Base-by-base conservation (phyloP, 2,113 vertebrate species). In the Macaca mulatta region DNA sequence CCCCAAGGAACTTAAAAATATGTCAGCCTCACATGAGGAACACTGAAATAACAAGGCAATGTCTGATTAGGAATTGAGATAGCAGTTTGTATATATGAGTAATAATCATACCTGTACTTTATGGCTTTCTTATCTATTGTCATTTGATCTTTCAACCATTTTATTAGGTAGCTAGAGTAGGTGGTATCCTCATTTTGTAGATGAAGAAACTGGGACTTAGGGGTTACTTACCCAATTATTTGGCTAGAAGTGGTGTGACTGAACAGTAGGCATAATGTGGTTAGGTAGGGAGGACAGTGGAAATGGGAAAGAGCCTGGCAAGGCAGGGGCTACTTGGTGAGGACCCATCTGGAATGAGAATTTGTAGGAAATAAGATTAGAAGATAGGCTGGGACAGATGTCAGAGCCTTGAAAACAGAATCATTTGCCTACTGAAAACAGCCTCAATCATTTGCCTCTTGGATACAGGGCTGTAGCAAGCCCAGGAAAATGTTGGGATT, bases 11-110 rank as follows among this genome's bases (percentile, higher is more conserved):
- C 27, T 96, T 93, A 94, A 89, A 96, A 87, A 57, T 81, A 69
- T 84, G 83, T 95, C 87, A 96, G 77, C 57, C 84, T 92, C 95
- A 90, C 23, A 8, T 78, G 64, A 96, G 77, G 22, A 90, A 85
- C 48, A 72, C 52, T 94, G 77, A 94, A 94, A 88, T 97, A 95
- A 86, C 20, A 93, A 87, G 83, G 92, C 69, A 89, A n/a, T 17
- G 17, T 92, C 74, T 89, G 80, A 92, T 81, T 81, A 88, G 84
- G 89, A 92, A 69, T 50, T 93, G 38, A 95, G 75, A 82, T 61
- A 84, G 25, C 23, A 61, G 16, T 69, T 35, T 70, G 14, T 69
- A 23, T 30, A 3, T 25, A 40, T 30, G 82, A 88, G 50, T 85
- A 55, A 40, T 78, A 40, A 50, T 74, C 27, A 50, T 82, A 61